Conservation (phyloP, 2,888 invertebrate species). For the Tiphia femorata region DNA sequence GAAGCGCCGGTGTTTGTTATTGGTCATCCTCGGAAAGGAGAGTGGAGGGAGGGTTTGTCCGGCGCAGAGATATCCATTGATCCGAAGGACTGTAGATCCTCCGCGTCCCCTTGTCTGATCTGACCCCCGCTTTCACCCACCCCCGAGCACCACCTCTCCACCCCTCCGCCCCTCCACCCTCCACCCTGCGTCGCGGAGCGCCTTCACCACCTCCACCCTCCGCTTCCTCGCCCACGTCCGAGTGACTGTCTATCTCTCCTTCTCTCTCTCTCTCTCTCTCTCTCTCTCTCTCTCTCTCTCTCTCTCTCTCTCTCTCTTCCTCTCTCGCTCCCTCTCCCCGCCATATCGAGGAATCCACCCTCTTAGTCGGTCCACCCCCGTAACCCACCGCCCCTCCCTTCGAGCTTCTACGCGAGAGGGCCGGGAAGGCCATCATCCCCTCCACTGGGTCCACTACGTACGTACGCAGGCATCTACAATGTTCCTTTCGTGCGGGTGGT, state of each 20-base stretch:
- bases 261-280: too few relatives aligned
- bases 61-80: conserved; percentile 62
- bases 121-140: conserved; percentile 32
- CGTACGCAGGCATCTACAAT: conserved; percentile 53
- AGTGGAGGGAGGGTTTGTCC: conserved; percentile 54
- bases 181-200: too few relatives aligned
- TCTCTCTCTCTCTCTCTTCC: conserved; percentile 17
- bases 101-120: conserved; percentile 30
- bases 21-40: conserved; percentile 60
- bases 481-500: conserved; percentile 54
- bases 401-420: too few relatives aligned
- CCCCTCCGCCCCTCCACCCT: too few relatives aligned
- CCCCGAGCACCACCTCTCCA: too few relatives aligned
- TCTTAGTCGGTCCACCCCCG: too few relatives aligned
- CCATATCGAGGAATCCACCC: too few relatives aligned
- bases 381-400: too few relatives aligned
- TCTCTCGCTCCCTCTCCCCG: conserved; percentile 23
- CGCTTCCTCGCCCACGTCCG: too few relatives aligned
- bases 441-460: conserved; percentile 39
- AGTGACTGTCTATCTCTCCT: too few relatives aligned
- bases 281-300: conserved; percentile 16
- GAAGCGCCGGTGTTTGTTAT: conserved; percentile 66
- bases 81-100: conserved; percentile 59
- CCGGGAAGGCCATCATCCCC: conserved; percentile 32
- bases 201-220: too few relatives aligned